Evolutionary conservation across 2,797 vertebrate genomes (phyloP).

Genomic region (Myotis planiceps): DNA sequence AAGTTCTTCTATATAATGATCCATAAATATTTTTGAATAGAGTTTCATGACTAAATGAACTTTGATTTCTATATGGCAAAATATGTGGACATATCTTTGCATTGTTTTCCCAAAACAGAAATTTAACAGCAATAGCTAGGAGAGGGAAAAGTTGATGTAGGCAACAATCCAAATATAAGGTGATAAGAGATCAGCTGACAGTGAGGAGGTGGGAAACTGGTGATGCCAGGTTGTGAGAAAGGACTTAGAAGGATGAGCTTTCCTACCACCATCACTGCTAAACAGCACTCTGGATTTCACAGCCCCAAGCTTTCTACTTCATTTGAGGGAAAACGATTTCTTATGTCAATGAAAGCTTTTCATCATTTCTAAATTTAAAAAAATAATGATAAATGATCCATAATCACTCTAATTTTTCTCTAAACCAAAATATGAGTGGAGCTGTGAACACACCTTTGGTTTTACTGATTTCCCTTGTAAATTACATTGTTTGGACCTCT

Average conservation of each 20-base stretch:
- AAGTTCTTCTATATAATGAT: not conserved
- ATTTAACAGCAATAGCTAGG: not conserved
- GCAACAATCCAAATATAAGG: not conserved
- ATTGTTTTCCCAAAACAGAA: not conserved
- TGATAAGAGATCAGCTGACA: not conserved
- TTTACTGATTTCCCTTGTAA: not conserved
- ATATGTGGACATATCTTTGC: not conserved
- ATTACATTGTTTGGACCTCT: not conserved
- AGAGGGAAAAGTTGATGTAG: not conserved
- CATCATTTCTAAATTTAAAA: constrained; percentile 32
- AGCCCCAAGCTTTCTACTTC: not conserved
- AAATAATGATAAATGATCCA: not conserved
- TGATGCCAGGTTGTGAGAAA: not conserved
- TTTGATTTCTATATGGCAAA: not conserved
- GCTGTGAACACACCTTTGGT: not conserved
- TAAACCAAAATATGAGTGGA: not conserved
- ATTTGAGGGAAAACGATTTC: not conserved
- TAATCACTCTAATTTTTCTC: constrained; percentile 8
- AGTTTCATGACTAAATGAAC: not conserved
- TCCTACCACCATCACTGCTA: not conserved
- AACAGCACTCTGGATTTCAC: not conserved
- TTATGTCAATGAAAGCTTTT: not conserved
- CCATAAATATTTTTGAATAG: not conserved
- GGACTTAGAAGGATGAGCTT: not conserved
- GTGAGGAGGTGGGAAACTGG: not conserved